These are phyloP conservation scores for Lepidurus packardi DNA, from an alignment of 1,140 invertebrate species.

Conservation along the genomic window DNA sequence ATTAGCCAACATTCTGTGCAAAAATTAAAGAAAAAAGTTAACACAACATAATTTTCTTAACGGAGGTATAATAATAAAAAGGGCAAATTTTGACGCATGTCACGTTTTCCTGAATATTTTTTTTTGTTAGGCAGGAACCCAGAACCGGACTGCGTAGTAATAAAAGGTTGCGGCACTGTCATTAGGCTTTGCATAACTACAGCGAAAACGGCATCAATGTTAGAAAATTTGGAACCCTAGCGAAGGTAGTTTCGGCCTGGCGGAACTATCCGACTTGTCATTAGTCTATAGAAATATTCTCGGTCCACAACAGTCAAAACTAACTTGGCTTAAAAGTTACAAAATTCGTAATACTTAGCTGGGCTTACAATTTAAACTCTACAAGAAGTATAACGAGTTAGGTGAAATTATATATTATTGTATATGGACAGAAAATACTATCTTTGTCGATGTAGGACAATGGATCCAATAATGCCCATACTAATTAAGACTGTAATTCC, in stretches of 20 bases:
- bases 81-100: too few species aligned
- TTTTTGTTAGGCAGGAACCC: neutral
- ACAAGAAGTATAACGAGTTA: too few species aligned
- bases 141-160: neutral
- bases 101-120: too few species aligned
- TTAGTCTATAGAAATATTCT: neutral
- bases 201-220: neutral
- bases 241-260: neutral
- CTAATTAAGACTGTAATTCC: neutral
- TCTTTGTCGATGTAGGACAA: neutral
- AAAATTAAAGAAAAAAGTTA: too few species aligned
- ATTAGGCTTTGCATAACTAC: neutral
- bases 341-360: too few species aligned
- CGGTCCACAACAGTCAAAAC: too few species aligned
- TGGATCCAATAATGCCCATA: neutral
- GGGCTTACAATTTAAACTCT: too few species aligned
- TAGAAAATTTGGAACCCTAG: neutral
- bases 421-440: neutral
- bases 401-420: too few species aligned
- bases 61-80: too few species aligned
- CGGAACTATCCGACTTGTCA: neutral
- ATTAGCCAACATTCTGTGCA: too few species aligned
- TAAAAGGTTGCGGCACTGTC: slow-evolving; percentile 10
- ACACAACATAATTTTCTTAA: too few species aligned
- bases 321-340: too few species aligned